Evolutionary conservation across 2,888 invertebrate genomes (phyloP).

Genomic region (Euspilapteryx auroguttella): DNA sequence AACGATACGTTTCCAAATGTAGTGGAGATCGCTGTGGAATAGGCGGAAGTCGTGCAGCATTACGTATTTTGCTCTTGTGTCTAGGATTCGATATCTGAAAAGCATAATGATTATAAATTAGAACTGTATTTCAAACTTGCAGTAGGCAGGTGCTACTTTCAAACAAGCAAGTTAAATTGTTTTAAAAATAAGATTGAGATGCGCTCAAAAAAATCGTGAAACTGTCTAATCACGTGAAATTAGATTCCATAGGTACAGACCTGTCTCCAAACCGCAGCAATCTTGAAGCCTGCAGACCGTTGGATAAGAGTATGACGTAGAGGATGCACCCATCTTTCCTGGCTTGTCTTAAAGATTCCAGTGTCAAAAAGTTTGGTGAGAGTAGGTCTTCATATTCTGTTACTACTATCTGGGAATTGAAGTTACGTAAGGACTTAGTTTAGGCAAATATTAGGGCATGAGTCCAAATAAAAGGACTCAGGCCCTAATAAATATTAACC

Average conservation of each 20-base stretch:
- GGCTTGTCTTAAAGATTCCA: slow-evolving; percentile 58
- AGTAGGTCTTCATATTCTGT: slow-evolving; percentile 66
- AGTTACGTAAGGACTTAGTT: background rate
- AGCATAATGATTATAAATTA: no score
- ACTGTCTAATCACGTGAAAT: no score
- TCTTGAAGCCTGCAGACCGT: slow-evolving; percentile 68
- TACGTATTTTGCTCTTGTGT: slow-evolving; percentile 72
- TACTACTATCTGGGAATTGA: slow-evolving; percentile 48
- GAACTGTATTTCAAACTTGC: no score
- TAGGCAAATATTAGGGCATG: background rate
- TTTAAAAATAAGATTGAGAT: no score
- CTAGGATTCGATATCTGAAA: slow-evolving; percentile 66
- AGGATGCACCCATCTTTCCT: slow-evolving; percentile 69
- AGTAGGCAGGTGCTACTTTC: no score
- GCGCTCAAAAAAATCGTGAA: no score
- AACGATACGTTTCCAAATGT: slow-evolving; percentile 77
- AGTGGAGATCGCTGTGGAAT: slow-evolving; percentile 65
- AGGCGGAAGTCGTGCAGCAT: slow-evolving; percentile 71
- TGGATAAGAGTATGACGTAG: slow-evolving; percentile 71
- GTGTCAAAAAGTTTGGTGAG: slow-evolving; percentile 61
- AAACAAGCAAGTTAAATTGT: no score
- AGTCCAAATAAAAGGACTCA: no score
- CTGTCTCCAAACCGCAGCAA: slow-evolving; percentile 73
- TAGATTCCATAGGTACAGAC: no score
- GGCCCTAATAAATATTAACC: no score